These are phyloP conservation scores for Coreius guichenoti DNA, from an alignment of 2,797 vertebrate genomes.

Conservation along the genomic window DNA sequence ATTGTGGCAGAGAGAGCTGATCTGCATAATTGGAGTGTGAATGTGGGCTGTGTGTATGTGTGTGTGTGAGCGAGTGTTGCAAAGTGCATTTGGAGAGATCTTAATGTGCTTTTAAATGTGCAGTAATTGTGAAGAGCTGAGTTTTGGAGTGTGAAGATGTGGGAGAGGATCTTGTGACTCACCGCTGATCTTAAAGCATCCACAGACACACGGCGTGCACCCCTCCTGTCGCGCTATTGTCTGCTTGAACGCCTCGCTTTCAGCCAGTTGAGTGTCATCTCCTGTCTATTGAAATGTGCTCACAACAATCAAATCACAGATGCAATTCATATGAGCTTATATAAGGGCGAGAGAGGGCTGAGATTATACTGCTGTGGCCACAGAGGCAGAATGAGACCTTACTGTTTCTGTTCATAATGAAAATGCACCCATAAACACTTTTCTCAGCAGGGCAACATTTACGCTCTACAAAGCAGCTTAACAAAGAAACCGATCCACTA, in stretches of 20 bases:
- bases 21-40: slow-evolving; percentile 68
- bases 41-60: slow-evolving; percentile 47
- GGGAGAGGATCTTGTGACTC: slow-evolving; percentile 64
- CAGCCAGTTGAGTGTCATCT: slow-evolving; percentile 45
- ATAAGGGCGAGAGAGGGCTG: slow-evolving; percentile 24
- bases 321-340: background rate
- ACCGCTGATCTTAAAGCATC: slow-evolving; percentile 46
- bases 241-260: slow-evolving; percentile 46
- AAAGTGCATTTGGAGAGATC: slow-evolving; percentile 76
- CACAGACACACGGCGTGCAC: slow-evolving; percentile 23
- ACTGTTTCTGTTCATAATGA: slow-evolving; percentile 34
- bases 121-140: slow-evolving; percentile 69
- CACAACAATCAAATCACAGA: slow-evolving; percentile 48
- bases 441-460: slow-evolving; percentile 10
- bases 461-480: slow-evolving; percentile 7
- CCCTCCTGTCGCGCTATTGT: slow-evolving; percentile 44
- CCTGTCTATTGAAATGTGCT: slow-evolving; percentile 40
- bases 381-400: slow-evolving; percentile 9
- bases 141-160: slow-evolving; percentile 73
- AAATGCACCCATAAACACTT: slow-evolving; percentile 27
- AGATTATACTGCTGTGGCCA: slow-evolving; percentile 8
- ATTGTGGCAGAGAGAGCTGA: slow-evolving; percentile 47
- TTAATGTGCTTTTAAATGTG: slow-evolving; percentile 77
- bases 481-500: background rate
- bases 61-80: slow-evolving; percentile 33